phyloP scores from a whole-genome alignment of 2,797 vertebrate species.

The Crocodylus rhombifer region DNA sequence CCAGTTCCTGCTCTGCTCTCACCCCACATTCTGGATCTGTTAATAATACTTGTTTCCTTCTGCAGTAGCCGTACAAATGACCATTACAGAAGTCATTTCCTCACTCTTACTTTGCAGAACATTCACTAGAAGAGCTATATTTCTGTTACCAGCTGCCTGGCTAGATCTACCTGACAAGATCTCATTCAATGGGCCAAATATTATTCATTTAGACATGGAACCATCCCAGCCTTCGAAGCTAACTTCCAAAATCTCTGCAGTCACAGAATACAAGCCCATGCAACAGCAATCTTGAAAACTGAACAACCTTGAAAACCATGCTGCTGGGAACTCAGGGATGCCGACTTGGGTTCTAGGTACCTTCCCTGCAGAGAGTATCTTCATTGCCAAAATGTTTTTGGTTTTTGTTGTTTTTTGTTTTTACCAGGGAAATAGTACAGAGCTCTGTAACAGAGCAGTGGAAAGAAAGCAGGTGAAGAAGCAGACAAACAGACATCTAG shows the following conservation, averaged over 20 bases:
- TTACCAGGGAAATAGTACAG: not conserved
- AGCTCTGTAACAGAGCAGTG: not conserved
- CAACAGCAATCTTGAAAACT: not conserved
- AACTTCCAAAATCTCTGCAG: slow-evolving; percentile 17
- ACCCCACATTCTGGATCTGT: not conserved
- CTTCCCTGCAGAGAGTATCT: not conserved
- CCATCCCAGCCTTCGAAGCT: not conserved
- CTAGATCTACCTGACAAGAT: not conserved
- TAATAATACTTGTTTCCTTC: not conserved
- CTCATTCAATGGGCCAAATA: slow-evolving; percentile 56
- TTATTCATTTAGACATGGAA: not conserved
- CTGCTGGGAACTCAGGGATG: not conserved
- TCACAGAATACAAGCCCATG: not conserved
- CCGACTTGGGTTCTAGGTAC: not conserved
- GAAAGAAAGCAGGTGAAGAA: slow-evolving; percentile 10
- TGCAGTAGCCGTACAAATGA: not conserved
- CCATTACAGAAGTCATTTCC: not conserved
- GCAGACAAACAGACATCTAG: not conserved
- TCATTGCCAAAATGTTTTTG: slow-evolving; percentile 12
- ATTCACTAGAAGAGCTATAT: slow-evolving; percentile 1
- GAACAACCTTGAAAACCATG: not conserved
- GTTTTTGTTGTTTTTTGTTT: not conserved
- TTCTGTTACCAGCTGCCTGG: slow-evolving; percentile 50
- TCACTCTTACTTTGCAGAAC: not conserved
- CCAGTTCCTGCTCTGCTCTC: not conserved